Percentiles rank a stretch among this genome's conserved stretches.
Evolutionary conservation across 2,113 vertebrate species (phyloP).

Genomic region (Physeter macrocephalus): DNA sequence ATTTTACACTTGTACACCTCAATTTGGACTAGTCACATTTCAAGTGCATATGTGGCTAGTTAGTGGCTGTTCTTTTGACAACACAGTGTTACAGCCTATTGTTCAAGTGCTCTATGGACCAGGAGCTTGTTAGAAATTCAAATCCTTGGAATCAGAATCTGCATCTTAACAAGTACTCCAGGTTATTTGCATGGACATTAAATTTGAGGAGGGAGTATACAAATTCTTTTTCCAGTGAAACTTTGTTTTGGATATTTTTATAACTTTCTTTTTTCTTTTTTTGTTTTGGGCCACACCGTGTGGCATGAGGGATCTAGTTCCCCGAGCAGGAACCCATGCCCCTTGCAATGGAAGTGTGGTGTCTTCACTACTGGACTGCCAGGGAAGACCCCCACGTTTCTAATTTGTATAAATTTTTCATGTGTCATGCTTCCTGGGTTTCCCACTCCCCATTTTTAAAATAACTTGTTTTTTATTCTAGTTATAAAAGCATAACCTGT

Average conservation of each 20-base stretch:
- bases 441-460: background rate
- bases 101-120: background rate
- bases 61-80: background rate
- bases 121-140: background rate
- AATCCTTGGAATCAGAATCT: background rate
- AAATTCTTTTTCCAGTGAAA: background rate
- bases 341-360: background rate
- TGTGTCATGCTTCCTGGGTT: background rate
- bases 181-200: background rate
- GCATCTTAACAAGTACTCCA: background rate
- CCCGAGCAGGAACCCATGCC: background rate
- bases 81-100: background rate
- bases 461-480: background rate
- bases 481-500: slow-evolving; percentile 22
- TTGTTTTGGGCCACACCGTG: background rate
- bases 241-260: slow-evolving; percentile 8
- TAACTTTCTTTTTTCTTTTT: background rate
- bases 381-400: background rate
- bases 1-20: background rate
- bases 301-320: background rate
- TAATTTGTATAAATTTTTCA: background rate
- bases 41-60: background rate
- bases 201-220: background rate
- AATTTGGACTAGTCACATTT: background rate
- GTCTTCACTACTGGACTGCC: background rate